These are phyloP conservation scores for Pachypsylla venusta DNA, from an alignment of 1,140 invertebrate species.

Conservation along the genomic window DNA sequence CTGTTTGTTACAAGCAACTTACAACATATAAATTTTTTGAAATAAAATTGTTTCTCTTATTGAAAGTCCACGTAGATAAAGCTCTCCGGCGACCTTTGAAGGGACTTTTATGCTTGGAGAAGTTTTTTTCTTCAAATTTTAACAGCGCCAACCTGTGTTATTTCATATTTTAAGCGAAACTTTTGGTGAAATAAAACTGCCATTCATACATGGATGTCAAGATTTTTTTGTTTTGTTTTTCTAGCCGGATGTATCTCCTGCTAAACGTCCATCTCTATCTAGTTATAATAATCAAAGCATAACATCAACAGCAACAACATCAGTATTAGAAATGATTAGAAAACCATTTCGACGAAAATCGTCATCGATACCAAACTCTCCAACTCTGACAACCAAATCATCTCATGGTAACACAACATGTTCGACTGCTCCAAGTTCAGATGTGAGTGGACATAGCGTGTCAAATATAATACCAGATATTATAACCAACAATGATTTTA, in stretches of 20 bases:
- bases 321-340: conserved; percentile 40
- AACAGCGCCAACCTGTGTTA: too few species aligned
- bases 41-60: too few species aligned
- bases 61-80: too few species aligned
- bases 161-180: too few species aligned
- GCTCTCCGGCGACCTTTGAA: too few species aligned
- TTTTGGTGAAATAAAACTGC: too few species aligned
- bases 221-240: neutral
- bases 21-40: too few species aligned
- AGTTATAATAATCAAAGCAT: conserved; percentile 30
- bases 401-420: conserved; percentile 8
- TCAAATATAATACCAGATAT: conserved; percentile 1
- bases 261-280: conserved; percentile 29
- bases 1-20: too few species aligned
- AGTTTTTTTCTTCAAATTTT: too few species aligned
- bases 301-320: conserved; percentile 28
- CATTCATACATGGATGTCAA: too few species aligned
- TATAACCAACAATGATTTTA: conserved; percentile 9
- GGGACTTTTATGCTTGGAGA: too few species aligned
- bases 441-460: conserved; percentile 13
- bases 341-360: conserved; percentile 45
- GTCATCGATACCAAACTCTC: conserved; percentile 41
- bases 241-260: conserved; percentile 11
- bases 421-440: conserved; percentile 15
- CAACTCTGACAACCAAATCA: conserved; percentile 26